A percentile compares a stretch with the other conserved stretches of the same genome.
These are phyloP conservation scores for Rattus rattus DNA, from an alignment of 2,113 vertebrate species.

Conservation along the genomic window DNA sequence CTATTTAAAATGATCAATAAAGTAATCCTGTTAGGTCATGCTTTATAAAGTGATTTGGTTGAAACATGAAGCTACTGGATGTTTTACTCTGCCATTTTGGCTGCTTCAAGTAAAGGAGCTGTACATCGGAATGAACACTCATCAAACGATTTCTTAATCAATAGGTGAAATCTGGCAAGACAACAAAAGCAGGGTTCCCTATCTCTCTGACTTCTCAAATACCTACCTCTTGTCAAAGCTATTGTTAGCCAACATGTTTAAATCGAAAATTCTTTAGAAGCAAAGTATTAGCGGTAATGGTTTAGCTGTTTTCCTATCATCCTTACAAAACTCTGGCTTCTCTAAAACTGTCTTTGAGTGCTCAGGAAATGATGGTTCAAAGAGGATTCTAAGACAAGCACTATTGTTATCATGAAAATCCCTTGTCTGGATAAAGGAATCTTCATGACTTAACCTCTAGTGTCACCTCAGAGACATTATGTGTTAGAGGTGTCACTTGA, in stretches of 20 bases:
- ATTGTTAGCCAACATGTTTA: background rate
- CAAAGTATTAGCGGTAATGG: background rate
- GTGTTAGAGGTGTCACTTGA: background rate
- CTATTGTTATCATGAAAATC: background rate
- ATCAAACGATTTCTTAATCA: background rate
- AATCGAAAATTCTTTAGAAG: conserved; percentile 4
- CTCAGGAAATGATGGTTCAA: background rate
- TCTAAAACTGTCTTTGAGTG: background rate
- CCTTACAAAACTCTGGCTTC: background rate
- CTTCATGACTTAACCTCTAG: background rate
- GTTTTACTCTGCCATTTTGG: background rate
- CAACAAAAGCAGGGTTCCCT: background rate
- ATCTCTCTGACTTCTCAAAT: background rate
- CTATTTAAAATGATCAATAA: background rate
- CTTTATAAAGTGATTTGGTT: background rate
- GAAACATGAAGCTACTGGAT: background rate
- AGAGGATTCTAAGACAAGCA: background rate
- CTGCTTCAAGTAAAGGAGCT: background rate
- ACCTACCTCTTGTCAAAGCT: background rate
- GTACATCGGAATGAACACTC: background rate
- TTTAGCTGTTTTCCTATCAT: background rate
- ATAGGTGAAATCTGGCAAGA: background rate
- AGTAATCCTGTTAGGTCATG: background rate
- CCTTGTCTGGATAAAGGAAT: background rate
- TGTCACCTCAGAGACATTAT: background rate